A percentile compares a stretch with the other conserved stretches of the same genome.
Conservation (phyloP, 2,113 vertebrate genomes). For the Lathamus discolor region DNA sequence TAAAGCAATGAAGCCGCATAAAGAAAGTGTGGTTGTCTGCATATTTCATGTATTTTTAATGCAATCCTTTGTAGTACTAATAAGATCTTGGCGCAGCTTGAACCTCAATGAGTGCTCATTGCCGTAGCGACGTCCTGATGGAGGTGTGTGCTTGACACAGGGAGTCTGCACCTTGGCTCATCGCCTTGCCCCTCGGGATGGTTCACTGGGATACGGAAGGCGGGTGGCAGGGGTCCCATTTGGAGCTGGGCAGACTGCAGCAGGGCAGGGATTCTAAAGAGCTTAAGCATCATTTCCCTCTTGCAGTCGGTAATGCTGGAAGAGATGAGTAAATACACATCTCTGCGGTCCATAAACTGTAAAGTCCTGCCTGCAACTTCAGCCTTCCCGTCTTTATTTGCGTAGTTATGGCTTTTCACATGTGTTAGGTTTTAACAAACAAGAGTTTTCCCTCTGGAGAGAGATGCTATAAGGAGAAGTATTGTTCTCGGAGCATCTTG, state of each 20-base stretch:
- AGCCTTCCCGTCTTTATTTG: constrained; percentile 37
- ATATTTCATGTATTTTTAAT: background rate
- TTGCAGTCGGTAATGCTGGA: constrained; percentile 28
- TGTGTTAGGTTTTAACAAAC: constrained; percentile 59
- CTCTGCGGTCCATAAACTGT: constrained; percentile 53
- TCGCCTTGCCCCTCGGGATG: rapidly evolving
- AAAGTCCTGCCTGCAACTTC: constrained; percentile 67
- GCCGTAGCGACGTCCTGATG: rapidly evolving
- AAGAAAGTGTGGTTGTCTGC: background rate
- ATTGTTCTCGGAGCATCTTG: constrained; percentile 29
- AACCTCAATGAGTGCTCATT: rapidly evolving
- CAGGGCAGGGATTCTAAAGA: background rate
- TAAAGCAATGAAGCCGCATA: background rate
- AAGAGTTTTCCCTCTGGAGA: constrained; percentile 63
- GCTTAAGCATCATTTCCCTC: constrained; percentile 57
- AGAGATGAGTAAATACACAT: constrained; percentile 43
- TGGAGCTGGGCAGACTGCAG: background rate
- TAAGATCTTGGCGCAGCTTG: background rate
- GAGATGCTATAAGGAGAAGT: constrained; percentile 24
- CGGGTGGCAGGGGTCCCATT: rapidly evolving
- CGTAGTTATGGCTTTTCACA: constrained; percentile 64
- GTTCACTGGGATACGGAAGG: background rate
- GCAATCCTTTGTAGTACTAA: background rate
- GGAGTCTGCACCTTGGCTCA: background rate
- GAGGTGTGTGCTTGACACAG: background rate